Evolutionary conservation across 2,888 invertebrate genomes (phyloP), one percentile per base, ranked within the genome.

Genomic region (Melolontha melolontha): DNA sequence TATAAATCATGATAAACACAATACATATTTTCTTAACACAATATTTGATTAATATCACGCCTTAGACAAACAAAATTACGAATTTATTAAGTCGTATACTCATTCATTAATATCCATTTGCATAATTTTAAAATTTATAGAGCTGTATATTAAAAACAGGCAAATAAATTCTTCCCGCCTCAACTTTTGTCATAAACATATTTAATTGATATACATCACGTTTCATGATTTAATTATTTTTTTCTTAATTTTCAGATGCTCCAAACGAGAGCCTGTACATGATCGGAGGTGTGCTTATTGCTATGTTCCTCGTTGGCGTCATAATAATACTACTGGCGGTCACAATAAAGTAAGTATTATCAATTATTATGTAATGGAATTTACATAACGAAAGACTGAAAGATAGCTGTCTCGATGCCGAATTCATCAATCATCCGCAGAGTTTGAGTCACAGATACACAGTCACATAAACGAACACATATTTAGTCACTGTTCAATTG

Each of bases 281-380:
- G 91, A 91, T 93, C 84, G 91, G 91, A 80, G 93, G 93, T 72
- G 92, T 93, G 76, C 87, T 93, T 80, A 92, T 93, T 82, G 93
- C 93, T 74, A 92, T 93, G 92, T 87, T 92, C 78, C 86, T 92
- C 78, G 93, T 93, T 73, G 93, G 91, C 76, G 87, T 92, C 70
- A 91, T 93, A 79, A 93, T 93, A 79, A 89, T 93, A 75, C 87
- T 93, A 76, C 86, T 93, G 83, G 93, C 93, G 73, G 89, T 93
- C 74, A 92, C 92, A 72, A 92, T 93, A 82, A 93, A 92, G 93
- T 93, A 86, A 85, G 82, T 80, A 72, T 34, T 27, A 44, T 51
- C 12, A 8, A 44, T 41, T 41, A 57, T 39, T 1, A 16, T 11
- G 22, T 27, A 17, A 16, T 42, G 40, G 16, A 22, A 41, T 17